These are phyloP conservation scores for Protomyctophum bolini DNA, from an alignment of 2,113 vertebrate genomes.

Conservation along the genomic window DNA sequence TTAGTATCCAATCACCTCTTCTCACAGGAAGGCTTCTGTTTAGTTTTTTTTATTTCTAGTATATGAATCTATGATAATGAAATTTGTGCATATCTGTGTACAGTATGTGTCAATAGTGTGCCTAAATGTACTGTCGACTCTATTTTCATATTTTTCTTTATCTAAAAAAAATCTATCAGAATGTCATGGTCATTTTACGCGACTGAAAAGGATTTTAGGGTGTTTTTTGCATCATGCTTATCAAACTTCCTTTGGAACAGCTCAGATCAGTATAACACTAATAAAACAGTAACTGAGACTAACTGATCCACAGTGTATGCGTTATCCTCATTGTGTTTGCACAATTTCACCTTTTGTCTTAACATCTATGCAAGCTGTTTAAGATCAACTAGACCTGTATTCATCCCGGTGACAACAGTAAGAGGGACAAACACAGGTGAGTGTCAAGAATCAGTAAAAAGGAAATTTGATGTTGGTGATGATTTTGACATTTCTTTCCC, in stretches of 20 bases:
- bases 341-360: too few species aligned
- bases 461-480: too few species aligned
- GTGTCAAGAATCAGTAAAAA: too few species aligned
- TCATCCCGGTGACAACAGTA: too few species aligned
- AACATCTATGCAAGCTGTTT: too few species aligned
- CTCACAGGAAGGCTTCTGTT: slow-evolving; percentile 60
- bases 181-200: slow-evolving; percentile 86
- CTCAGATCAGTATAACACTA: slow-evolving; percentile 90
- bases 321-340: slow-evolving; percentile 18
- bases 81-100: slow-evolving; percentile 93
- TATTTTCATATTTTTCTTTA: slow-evolving; percentile 86
- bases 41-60: slow-evolving; percentile 65
- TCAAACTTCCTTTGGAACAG: slow-evolving; percentile 85
- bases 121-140: slow-evolving; percentile 92
- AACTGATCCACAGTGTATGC: slow-evolving; percentile 50
- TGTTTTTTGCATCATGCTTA: slow-evolving; percentile 89
- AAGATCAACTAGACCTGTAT: too few species aligned
- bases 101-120: slow-evolving; percentile 95
- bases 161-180: slow-evolving; percentile 79
- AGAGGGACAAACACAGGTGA: too few species aligned
- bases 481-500: too few species aligned
- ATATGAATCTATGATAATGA: slow-evolving; percentile 85
- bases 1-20: slow-evolving; percentile 51
- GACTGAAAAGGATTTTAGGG: slow-evolving; percentile 84
- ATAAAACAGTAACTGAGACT: slow-evolving; percentile 94